Base-by-base conservation (phyloP, 1,140 invertebrate species). In the Pogonus chalceus region DNA sequence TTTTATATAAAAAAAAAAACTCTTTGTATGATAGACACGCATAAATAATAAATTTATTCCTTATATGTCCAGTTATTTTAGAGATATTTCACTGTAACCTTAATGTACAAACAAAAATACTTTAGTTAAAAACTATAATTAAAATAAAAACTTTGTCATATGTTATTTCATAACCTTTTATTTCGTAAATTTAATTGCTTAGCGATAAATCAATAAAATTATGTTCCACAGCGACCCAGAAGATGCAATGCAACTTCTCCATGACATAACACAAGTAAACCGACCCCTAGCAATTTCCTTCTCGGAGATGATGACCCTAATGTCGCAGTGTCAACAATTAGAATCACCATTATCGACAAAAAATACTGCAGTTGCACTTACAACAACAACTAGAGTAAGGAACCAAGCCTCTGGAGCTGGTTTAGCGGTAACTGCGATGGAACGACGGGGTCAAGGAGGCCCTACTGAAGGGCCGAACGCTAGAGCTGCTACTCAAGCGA, bases 201-300 rank as follows among this genome's bases (percentile, higher is more conserved):
- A n/a, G n/a, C n/a, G n/a, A n/a, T n/a, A n/a, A n/a, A n/a, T n/a
- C n/a, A n/a, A n/a, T n/a, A n/a, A n/a, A n/a, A n/a, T n/a, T n/a
- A n/a, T n/a, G n/a, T n/a, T n/a, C n/a, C n/a, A n/a, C n/a, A 89
- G 87, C 63, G 80, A 86, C 63, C 79, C 82, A 24, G 74, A 77
- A 18, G 82, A 88, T 62, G 78, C 79, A 4, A 69, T 68, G 35
- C 72, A 77, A 35, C 68, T 84, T 10, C 66, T 89, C 35, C 72
- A 73, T n/a, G 74, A 78, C 46, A 66, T 85, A 3, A 71, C 76
- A 20, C 59, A 66, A 20, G 75, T 77, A 46, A 78, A 80, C 50
- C 67, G 74, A 21, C 82, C 83, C 0, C 69, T 82, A 9, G 70
- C 70, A 52, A 82, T 87, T 48, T 75, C 73, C 12, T 85, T 89